Base-by-base conservation (phyloP, 2,888 invertebrate genomes). In the Muschampia plurimacula region DNA sequence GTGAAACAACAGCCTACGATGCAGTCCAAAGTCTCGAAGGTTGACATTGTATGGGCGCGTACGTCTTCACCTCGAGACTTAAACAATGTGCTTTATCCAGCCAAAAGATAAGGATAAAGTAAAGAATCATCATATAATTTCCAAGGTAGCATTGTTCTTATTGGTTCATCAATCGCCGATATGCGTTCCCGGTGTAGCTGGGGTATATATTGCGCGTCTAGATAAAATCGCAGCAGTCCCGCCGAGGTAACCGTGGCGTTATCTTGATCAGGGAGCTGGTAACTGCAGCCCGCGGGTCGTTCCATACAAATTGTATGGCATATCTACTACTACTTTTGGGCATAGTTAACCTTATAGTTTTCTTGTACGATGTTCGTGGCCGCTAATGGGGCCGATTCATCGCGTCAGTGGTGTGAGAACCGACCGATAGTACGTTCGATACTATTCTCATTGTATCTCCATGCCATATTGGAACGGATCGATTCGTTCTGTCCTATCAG, bases 301-400 rank as follows among this genome's bases (percentile, higher is more conserved):
- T 92, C 86, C 89, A 93, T 92, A 93, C 93, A 93, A 93, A 93
- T 93, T 93, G 93, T 93, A 90, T 90, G 89, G 90, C 89, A 85
- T 92, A 92, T 92, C 92, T 89, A 83, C 87, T 85, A 79, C 92
- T 92, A 86, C 86, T 91, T 92, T 93, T 92, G 93, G 93, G 90
- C 92, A 92, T 92, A 90, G 93, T 92, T 92, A 93, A 92, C 91
- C 91, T 90, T 89, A 89, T 88, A 90, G 89, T 89, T 88, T 89
- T 88, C 87, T 87, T 89, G 91, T 89, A 85, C 84, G 85, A 87
- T 87, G 88, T 87, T 87, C 87, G 82, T 78, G 78, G 81, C 84
- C 84, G 84, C 90, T 92, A 91, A 92, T 92, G 89, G 91, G 89
- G 84, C 80, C 88, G 88, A 89, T 89, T 88, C 89, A 85, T 88